Conservation (phyloP, 1,140 invertebrate species). For the Ephestia elutella region DNA sequence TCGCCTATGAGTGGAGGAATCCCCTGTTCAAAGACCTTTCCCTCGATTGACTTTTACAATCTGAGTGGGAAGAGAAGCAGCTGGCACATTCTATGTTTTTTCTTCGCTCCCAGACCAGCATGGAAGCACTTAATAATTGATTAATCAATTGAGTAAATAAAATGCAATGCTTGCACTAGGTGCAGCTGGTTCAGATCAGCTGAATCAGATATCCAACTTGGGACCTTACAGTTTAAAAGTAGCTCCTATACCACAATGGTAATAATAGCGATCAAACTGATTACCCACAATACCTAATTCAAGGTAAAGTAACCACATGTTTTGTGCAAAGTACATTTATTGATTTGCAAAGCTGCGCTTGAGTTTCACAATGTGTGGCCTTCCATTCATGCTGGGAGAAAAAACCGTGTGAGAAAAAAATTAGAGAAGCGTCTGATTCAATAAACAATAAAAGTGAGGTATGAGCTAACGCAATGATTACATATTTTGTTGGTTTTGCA, state of each 20-base stretch:
- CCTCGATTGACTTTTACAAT: no score
- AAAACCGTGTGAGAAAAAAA: background rate
- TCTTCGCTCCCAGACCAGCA: no score
- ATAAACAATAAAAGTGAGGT: slow-evolving; percentile 1
- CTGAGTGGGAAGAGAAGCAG: no score
- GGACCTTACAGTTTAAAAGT: no score
- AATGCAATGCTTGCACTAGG: no score
- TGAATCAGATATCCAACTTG: no score
- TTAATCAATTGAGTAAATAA: no score
- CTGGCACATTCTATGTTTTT: no score
- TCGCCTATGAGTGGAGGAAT: no score
- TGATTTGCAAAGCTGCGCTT: background rate
- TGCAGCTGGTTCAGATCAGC: no score
- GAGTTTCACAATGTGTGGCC: background rate
- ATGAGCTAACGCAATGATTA: background rate
- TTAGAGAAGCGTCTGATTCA: background rate
- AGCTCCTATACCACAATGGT: background rate
- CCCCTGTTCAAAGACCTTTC: no score
- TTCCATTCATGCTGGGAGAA: background rate
- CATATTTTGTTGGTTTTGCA: background rate
- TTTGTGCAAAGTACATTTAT: slow-evolving; percentile 1
- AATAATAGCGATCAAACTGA: background rate
- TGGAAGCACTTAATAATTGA: no score
- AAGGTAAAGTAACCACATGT: background rate
- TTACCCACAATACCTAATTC: background rate